Evolutionary conservation across 2,113 vertebrate genomes (phyloP).

Genomic region (Symphodus melops): DNA sequence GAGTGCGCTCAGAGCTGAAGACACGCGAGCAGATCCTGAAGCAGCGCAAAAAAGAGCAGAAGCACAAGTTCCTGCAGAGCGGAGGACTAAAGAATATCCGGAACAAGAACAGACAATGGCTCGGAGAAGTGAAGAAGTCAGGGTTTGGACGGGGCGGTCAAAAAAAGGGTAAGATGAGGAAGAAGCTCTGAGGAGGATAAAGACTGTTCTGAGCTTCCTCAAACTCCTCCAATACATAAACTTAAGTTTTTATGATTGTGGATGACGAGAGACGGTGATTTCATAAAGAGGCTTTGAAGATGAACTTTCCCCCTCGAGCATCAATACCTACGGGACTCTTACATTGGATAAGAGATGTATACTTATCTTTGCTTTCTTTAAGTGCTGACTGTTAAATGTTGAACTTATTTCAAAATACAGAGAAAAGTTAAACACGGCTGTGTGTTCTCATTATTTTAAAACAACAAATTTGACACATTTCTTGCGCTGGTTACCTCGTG

Average conservation of each 20-base stretch:
- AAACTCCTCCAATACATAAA: not conserved
- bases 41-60: slow-evolving; percentile 85
- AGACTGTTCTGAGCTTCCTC: not conserved
- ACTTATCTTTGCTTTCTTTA: not conserved
- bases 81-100: slow-evolving; percentile 89
- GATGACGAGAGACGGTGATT: slow-evolving; percentile 1
- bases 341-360: slow-evolving; percentile 7
- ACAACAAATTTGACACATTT: not conserved
- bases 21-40: slow-evolving; percentile 92
- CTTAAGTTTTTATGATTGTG: not conserved
- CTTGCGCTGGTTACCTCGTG: not conserved
- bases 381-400: slow-evolving; percentile 11
- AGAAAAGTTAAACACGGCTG: not conserved
- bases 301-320: not conserved
- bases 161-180: slow-evolving; percentile 93
- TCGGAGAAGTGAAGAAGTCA: slow-evolving; percentile 85
- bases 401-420: slow-evolving; percentile 28
- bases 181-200: slow-evolving; percentile 82
- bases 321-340: not conserved
- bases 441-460: slow-evolving; percentile 3
- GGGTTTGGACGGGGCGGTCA: slow-evolving; percentile 87
- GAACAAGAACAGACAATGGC: slow-evolving; percentile 76
- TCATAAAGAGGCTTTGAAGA: slow-evolving; percentile 1
- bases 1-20: slow-evolving; percentile 88
- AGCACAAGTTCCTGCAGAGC: slow-evolving; percentile 90